A percentile compares a stretch with the other conserved stretches of the same genome.
These are phyloP conservation scores for Tupiocoris notatus DNA, from an alignment of 2,888 invertebrate genomes.

Conservation along the genomic window DNA sequence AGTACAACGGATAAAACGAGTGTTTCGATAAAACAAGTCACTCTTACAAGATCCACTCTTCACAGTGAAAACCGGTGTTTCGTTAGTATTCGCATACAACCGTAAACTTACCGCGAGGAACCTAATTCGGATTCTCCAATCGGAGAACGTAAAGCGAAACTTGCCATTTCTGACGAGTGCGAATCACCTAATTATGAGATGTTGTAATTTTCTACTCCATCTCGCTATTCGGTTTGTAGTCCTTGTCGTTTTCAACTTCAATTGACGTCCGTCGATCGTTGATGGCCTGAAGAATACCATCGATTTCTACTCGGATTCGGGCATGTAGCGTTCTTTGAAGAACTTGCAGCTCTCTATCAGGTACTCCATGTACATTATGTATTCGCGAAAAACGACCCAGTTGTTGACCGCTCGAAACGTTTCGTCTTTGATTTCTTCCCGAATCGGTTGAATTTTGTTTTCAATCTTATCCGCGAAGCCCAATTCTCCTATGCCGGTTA, in stretches of 20 bases:
- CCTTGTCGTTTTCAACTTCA: too few species aligned
- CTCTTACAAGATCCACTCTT: background rate
- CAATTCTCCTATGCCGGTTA: constrained; percentile 60
- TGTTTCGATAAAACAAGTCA: too few species aligned
- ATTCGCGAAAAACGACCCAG: constrained; percentile 64
- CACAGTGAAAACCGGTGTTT: background rate
- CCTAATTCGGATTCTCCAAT: background rate
- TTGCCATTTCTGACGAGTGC: too few species aligned
- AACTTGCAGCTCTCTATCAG: constrained; percentile 58
- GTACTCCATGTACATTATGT: constrained; percentile 63
- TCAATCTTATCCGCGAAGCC: constrained; percentile 55
- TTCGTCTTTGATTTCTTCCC: constrained; percentile 53
- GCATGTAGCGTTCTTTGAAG: constrained; percentile 48
- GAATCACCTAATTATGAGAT: too few species aligned
- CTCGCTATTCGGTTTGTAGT: too few species aligned
- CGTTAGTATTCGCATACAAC: background rate
- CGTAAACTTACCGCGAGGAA: background rate
- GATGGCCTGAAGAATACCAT: too few species aligned
- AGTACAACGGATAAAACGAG: too few species aligned
- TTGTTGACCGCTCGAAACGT: constrained; percentile 59
- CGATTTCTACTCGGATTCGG: background rate
- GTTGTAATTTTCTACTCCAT: too few species aligned
- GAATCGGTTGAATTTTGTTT: constrained; percentile 56
- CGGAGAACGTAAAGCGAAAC: too few species aligned
- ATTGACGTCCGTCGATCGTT: too few species aligned